Evolutionary conservation across 30 jellyfish, hydroid and myxozoan genomes (phyloP).

Genomic region (Nemopilema nomurai): DNA sequence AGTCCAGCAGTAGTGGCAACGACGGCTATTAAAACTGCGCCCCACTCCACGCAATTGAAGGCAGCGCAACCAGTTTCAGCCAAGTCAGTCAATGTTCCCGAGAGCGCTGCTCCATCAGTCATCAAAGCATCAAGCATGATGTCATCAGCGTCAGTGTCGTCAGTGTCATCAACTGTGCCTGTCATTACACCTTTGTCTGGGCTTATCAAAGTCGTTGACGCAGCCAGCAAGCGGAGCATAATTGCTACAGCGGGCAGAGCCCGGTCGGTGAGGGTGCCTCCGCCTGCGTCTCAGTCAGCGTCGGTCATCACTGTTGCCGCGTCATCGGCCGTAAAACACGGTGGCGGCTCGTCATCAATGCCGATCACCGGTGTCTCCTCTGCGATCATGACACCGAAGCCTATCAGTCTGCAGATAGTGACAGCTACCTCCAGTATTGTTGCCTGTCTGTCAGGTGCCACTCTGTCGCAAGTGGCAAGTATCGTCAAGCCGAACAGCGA

Average conservation of each 20-base stretch:
- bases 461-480: constrained; percentile 33
- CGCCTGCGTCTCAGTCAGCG: constrained; percentile 7
- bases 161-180: constrained; percentile 7
- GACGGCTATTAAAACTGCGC: not conserved
- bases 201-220: constrained; percentile 37
- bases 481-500: constrained; percentile 24
- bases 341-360: not conserved
- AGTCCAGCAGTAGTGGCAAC: no score
- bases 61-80: not conserved
- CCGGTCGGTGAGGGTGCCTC: constrained; percentile 2
- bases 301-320: constrained; percentile 29
- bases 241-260: constrained; percentile 8
- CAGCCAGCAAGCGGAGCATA: constrained; percentile 22
- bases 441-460: constrained; percentile 44
- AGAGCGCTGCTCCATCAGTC: constrained; percentile 22
- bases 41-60: not conserved
- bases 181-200: constrained; percentile 46
- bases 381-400: constrained; percentile 6
- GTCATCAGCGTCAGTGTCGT: not conserved
- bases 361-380: not conserved
- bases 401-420: constrained; percentile 29
- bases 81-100: not conserved
- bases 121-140: constrained; percentile 28
- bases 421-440: constrained; percentile 40
- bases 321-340: not conserved